Evolutionary conservation across 2,888 invertebrate species (phyloP), one percentile per base, ranked within the genome.

Genomic region (Eremobia ochroleuca): DNA sequence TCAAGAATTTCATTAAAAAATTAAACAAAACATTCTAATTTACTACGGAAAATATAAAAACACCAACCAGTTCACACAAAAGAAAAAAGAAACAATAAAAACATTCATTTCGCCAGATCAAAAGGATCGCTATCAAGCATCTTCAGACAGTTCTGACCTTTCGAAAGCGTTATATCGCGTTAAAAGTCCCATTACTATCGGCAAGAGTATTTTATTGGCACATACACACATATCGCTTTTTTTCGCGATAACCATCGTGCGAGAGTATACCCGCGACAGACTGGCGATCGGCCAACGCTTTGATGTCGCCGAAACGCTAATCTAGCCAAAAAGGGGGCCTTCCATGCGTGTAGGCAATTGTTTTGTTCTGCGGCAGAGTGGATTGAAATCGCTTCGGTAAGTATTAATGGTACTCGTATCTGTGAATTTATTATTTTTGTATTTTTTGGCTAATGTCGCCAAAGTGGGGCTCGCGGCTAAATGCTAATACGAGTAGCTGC

Each of bases 301-400:
- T 89, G 89, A 90, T 88, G 88, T 89, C 86, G 79, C 87, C 88
- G 87, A 80, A 78, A 65, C 81, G 85, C 79, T 82, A 82, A 88
- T 88, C 87, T 88, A 86, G 88, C 88, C 89, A 88, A 88, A 89
- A 79, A 58, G 46, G 58, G 55, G 67, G 75, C 80, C 87, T 68
- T 58, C 75, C 46, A 73, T 77, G 62, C 64, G 62, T 87, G 37
- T 76, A 62, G 76, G 58, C 68, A 62, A 70, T 80, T 88, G 76
- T 86, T 76, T 84, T 74, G 79, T 77, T 81, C 13, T 73, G 61
- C 62, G 61, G 68, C 61, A 55, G 66, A 65, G 67, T 76, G 64
- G 67, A 76, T 87, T 79, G 66, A 73, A 87, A 84, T 75, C 65
- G 52, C 37, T n/a, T 79, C 55, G 13, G 55, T 55, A 55, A 73